These are phyloP conservation scores for Microcaecilia unicolor DNA, from an alignment of 2,797 vertebrate species.

Conservation along the genomic window DNA sequence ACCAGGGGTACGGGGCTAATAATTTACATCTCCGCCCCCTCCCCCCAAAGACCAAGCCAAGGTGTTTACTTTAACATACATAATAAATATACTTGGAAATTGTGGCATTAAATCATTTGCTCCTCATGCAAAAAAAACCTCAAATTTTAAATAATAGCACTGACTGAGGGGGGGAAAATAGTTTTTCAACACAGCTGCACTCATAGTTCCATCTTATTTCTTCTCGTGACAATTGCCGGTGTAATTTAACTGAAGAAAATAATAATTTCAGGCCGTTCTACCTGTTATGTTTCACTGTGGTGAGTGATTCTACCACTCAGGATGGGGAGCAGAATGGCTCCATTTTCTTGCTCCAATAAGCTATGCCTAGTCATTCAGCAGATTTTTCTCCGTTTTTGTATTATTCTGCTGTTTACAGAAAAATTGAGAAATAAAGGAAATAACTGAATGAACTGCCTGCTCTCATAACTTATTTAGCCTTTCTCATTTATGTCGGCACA, in stretches of 20 bases:
- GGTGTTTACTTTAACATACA: too few species aligned
- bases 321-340: constrained; percentile 35
- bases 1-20: too few species aligned
- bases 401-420: constrained; percentile 46
- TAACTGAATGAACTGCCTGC: constrained; percentile 39
- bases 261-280: constrained; percentile 36
- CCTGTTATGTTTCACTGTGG: constrained; percentile 41
- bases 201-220: constrained; percentile 29
- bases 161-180: too few species aligned
- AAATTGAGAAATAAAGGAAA: constrained; percentile 54
- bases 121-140: constrained; percentile 10
- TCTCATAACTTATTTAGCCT: constrained; percentile 44
- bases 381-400: constrained; percentile 56
- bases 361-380: constrained; percentile 43
- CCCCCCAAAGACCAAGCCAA: too few species aligned
- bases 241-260: constrained; percentile 46
- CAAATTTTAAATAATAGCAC: constrained; percentile 12
- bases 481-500: constrained; percentile 22
- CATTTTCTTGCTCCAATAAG: constrained; percentile 58
- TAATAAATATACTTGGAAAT: too few species aligned
- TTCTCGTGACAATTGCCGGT: constrained; percentile 34
- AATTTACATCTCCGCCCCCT: too few species aligned
- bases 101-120: constrained; percentile 5
- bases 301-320: constrained; percentile 50
- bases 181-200: constrained; percentile 27